phyloP scores from a whole-genome alignment of 2,888 invertebrate genomes.

The Ophioninae sp. region DNA sequence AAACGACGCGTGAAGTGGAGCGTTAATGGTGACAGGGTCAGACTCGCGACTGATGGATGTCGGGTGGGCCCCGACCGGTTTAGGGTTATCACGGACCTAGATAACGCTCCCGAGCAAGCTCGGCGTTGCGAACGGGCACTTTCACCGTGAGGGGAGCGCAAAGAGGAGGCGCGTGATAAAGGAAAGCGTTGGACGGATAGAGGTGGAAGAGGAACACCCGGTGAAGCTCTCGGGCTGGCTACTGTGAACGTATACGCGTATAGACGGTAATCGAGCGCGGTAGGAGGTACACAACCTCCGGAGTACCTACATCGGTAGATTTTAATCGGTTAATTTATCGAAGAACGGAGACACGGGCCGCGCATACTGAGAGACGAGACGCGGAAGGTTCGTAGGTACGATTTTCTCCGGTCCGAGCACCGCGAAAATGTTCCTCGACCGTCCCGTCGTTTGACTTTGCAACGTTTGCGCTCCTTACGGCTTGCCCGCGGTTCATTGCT shows the following conservation, averaged over 20 bases:
- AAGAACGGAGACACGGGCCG: conserved; percentile 42
- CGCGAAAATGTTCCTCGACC: conserved; percentile 12
- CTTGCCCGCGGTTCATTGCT: background rate
- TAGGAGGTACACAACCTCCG: conserved; percentile 54
- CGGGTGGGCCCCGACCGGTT: conserved; percentile 35
- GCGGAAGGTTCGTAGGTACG: conserved; percentile 1
- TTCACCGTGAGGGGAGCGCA: conserved; percentile 39
- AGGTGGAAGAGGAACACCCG: conserved; percentile 24
- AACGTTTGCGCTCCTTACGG: background rate
- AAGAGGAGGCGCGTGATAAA: conserved; percentile 26
- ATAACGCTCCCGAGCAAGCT: conserved; percentile 50
- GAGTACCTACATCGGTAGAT: conserved; percentile 60
- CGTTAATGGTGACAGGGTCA: conserved; percentile 31
- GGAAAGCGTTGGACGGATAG: conserved; percentile 36
- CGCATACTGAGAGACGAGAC: background rate
- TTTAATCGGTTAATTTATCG: conserved; percentile 61
- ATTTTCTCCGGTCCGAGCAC: conserved; percentile 19
- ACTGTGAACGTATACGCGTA: conserved; percentile 21
- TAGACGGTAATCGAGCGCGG: conserved; percentile 15
- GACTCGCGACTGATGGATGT: conserved; percentile 35
- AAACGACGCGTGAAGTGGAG: background rate
- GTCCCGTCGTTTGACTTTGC: conserved; percentile 18
- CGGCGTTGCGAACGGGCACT: conserved; percentile 38
- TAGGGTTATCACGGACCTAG: conserved; percentile 58
- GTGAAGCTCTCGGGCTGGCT: conserved; percentile 28